Evolutionary conservation across 2,888 invertebrate genomes (phyloP), one percentile per base, ranked within the genome.

Genomic region (Julus scanicus): DNA sequence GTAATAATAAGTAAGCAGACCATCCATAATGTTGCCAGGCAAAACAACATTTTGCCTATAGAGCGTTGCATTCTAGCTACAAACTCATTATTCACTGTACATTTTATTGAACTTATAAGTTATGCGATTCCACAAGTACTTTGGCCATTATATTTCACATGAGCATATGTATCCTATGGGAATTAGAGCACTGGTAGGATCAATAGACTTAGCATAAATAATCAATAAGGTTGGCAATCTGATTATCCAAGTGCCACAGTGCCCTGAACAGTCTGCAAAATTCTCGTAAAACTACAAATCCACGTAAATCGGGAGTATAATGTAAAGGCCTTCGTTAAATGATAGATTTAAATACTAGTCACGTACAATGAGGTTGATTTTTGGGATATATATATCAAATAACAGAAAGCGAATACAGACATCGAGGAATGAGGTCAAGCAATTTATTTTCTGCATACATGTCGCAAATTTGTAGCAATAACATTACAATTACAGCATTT

Each of bases 31-130:
- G 71, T 29, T 71, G n/a, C 20, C 63, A 63, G 63, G 9, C 63
- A n/a, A 20, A 63, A 63, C 63, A 63, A 63, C 5, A 63, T 63
- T 5, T 63, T n/a, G 5, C 63, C 63, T 20, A 63, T 8, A 6
- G 63, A 2, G 5, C 44, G 44, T 44, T 20, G 9, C n/a, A 20
- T 20, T 63, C 6, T 9, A 71, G 71, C 44, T 44, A 71, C 71
- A 71, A 29, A 71, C 11, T 29, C 71, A 71, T 71, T 71, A 71
- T 71, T 71, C 71, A 71, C 71, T 71, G 9, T 20, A 71, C 29
- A 2, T 71, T 71, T 71, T 71, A 29, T 71, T 29, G 29, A 37
- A 53, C 53, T 15, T 53, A 15, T 53, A 17, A 53, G 15, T 53
- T 53, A 53, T 53, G 53, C 13, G 53, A 53, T 53, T 53, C 53